phyloP scores from a whole-genome alignment of 2,113 vertebrate genomes.

The Ceyx margarethae region DNA sequence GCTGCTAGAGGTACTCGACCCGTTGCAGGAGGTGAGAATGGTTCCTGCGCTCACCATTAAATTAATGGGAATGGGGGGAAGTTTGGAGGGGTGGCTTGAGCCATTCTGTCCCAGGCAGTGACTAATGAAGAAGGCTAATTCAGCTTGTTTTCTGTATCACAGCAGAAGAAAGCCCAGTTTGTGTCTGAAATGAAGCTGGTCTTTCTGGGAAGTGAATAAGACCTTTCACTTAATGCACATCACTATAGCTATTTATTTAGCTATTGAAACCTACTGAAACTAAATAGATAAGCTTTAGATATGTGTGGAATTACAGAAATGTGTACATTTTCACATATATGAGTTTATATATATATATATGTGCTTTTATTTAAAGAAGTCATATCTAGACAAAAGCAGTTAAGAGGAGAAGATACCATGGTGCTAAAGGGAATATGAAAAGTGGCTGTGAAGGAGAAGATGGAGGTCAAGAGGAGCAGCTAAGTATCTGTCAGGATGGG shows the following conservation, averaged over 20 bases:
- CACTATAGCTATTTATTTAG: neutral
- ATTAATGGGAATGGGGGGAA: neutral
- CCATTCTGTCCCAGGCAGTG: slow-evolving; percentile 26
- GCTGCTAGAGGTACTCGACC: neutral
- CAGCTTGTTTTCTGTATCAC: neutral
- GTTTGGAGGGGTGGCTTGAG: neutral
- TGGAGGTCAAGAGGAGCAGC: neutral
- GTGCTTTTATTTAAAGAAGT: neutral
- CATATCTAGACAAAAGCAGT: neutral
- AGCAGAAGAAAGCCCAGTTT: slow-evolving; percentile 3
- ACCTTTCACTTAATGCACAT: neutral
- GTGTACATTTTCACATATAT: rapidly evolving
- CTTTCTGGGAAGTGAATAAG: neutral
- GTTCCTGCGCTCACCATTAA: neutral
- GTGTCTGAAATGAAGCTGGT: neutral
- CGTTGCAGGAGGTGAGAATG: neutral
- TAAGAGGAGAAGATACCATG: neutral
- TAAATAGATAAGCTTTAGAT: neutral
- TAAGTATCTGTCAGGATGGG: neutral
- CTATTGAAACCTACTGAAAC: neutral
- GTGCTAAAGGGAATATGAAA: neutral
- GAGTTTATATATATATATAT: neutral
- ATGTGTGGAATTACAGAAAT: neutral
- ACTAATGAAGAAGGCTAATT: neutral
- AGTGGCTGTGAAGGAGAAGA: neutral